A percentile compares a stretch with the other conserved stretches of the same genome.
phyloP scores from a whole-genome alignment of 2,888 invertebrate genomes.

The Drosophila acutilabella region DNA sequence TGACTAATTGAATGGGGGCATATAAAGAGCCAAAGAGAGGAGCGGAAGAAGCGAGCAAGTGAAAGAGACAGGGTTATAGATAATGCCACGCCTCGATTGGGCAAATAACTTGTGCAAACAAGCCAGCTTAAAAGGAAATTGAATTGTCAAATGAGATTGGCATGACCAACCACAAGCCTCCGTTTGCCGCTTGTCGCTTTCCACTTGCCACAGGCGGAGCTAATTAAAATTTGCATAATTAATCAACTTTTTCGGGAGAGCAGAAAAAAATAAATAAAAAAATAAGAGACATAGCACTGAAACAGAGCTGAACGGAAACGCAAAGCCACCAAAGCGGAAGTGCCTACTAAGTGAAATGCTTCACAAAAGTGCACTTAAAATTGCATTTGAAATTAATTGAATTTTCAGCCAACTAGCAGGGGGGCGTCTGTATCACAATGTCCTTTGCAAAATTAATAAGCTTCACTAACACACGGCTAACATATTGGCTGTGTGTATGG shows the following conservation, averaged over 20 bases:
- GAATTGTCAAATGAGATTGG: slow-evolving; percentile 64
- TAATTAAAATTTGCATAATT: slow-evolving; percentile 80
- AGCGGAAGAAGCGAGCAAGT: no score
- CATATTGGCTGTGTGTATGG: not conserved
- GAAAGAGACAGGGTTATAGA: slow-evolving; percentile 38
- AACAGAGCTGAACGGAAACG: slow-evolving; percentile 37
- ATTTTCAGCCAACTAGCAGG: slow-evolving; percentile 44
- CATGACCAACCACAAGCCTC: slow-evolving; percentile 8
- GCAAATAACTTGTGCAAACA: slow-evolving; percentile 47
- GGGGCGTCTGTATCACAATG: slow-evolving; percentile 24
- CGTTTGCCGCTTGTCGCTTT: not conserved
- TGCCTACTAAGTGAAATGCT: slow-evolving; percentile 65
- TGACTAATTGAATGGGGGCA: slow-evolving; percentile 68
- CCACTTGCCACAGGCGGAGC: slow-evolving; percentile 31
- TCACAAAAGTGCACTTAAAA: slow-evolving; percentile 70
- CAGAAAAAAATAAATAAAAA: slow-evolving; percentile 2
- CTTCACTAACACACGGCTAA: slow-evolving; percentile 2
- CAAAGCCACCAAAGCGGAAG: slow-evolving; percentile 53
- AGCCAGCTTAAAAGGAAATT: slow-evolving; percentile 57
- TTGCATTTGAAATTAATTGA: slow-evolving; percentile 76
- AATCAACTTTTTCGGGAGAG: slow-evolving; percentile 58
- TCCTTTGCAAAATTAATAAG: slow-evolving; percentile 47
- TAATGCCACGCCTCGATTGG: slow-evolving; percentile 45
- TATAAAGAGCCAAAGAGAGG: not conserved
- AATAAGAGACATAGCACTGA: slow-evolving; percentile 5